Conservation (phyloP, 2,888 invertebrate genomes). For the Itoplectis maculator region DNA sequence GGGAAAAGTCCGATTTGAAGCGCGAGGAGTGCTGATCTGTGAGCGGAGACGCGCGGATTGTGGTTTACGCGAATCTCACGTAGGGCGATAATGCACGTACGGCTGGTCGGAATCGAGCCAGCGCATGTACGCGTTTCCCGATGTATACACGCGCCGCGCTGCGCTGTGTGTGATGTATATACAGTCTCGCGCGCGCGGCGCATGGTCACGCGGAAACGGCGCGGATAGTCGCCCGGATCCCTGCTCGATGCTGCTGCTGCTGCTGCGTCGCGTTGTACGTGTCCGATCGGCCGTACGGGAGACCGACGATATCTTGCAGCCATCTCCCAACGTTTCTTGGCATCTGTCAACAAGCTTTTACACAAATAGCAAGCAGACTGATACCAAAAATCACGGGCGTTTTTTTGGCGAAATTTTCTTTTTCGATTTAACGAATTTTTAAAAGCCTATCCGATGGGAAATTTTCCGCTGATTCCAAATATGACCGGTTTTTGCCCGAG, state of each 20-base stretch:
- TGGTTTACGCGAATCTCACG: slow-evolving; percentile 51
- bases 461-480: too few species aligned
- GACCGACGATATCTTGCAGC: too few species aligned
- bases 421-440: too few species aligned
- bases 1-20: slow-evolving; percentile 16
- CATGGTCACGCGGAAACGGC: slow-evolving; percentile 36
- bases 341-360: not conserved
- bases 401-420: too few species aligned
- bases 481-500: too few species aligned
- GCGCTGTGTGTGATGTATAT: not conserved
- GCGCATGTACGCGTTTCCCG: not conserved
- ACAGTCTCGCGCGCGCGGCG: too few species aligned
- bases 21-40: too few species aligned
- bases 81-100: slow-evolving; percentile 54
- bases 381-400: too few species aligned
- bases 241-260: too few species aligned
- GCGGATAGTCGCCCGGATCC: slow-evolving; percentile 8
- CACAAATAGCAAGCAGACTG: too few species aligned
- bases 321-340: too few species aligned
- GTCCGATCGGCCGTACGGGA: slow-evolving; percentile 34
- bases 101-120: not conserved
- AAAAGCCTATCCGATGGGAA: too few species aligned
- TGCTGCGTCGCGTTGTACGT: slow-evolving; percentile 22
- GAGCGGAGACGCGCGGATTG: slow-evolving; percentile 13
- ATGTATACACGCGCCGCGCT: not conserved